Percentiles rank a stretch among this genome's conserved stretches.
Evolutionary conservation across 2,113 vertebrate genomes (phyloP).

Genomic region (Pyrgilauda ruficollis): DNA sequence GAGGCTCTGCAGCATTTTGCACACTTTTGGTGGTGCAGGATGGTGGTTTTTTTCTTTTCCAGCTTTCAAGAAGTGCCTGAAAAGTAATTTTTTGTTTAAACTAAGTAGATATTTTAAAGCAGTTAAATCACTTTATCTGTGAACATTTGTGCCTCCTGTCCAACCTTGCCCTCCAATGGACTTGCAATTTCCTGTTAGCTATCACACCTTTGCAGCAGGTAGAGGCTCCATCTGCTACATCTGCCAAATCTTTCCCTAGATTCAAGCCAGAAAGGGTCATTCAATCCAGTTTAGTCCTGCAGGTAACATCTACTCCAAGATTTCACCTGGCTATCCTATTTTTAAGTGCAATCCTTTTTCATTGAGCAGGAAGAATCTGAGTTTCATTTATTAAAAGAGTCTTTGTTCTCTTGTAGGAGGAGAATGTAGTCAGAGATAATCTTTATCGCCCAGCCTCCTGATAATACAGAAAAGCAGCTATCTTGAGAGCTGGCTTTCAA

Average conservation of each 20-base stretch:
- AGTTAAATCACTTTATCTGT: neutral
- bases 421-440: slow-evolving; percentile 19
- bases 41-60: neutral
- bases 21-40: neutral
- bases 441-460: neutral
- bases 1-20: neutral
- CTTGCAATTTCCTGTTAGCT: neutral
- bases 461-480: neutral
- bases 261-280: neutral
- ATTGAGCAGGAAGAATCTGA: neutral
- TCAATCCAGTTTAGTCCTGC: neutral
- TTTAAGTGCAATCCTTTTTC: neutral
- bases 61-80: neutral
- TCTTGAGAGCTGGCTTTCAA: slow-evolving; percentile 9
- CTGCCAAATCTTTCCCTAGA: neutral
- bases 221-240: neutral
- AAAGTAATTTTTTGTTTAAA: neutral
- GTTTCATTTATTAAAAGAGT: slow-evolving; percentile 8
- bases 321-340: neutral
- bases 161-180: neutral
- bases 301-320: neutral
- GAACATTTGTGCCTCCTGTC: neutral
- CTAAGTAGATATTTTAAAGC: neutral
- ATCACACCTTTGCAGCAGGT: neutral
- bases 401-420: slow-evolving; percentile 28